Base-by-base conservation (phyloP, 2,797 vertebrate species). In the Pangasius sanitwongsei region DNA sequence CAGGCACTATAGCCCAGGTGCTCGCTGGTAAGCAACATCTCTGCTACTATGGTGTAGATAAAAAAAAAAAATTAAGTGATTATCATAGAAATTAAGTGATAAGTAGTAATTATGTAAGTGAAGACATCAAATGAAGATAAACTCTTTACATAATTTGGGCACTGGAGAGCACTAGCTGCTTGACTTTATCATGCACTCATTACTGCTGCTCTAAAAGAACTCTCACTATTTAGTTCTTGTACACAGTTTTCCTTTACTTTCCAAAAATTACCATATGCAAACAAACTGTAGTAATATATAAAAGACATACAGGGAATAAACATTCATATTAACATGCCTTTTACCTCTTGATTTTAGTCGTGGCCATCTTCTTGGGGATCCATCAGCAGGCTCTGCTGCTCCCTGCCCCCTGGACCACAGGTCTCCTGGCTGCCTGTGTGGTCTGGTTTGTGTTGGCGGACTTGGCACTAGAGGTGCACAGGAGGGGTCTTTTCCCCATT, bases 351-450 rank as follows among this genome's bases (percentile, higher is more conserved):
- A 44, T 53, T 84, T 15, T 88, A 98, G 97, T 97, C 91, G 94
- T 94, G 70, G 94, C 96, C 83, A 95, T 97, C 90, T 97, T 97
- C 94, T 93, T 98, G 91, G 97, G 97, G 72, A 96, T 96, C 93
- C 95, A 96, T 86, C 94, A 98, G 85, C 96, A 96, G 89, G 97
- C 95, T 2, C 85, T 98, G 92, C 92, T 96, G 72, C 95, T 98
- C 65, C 96, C 96, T 59, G 89, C 94, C 28, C 94, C 96, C 0
- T 95, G 95, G 96, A 96, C 96, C 92, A 96, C 96, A 8, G 95
- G 95, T 3, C 74, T 94, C 15, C 96, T 98, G 95, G 94, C 94
- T 80, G 96, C 94, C 48, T 97, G 96, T 92, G 94, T 98, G 77
- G 92, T 95, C 84, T 98, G 97, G 97, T 96, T 97, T 9, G 94